A percentile compares a stretch with the other conserved stretches of the same genome.
Conservation (phyloP, 2,797 vertebrate genomes). For the Serranus cabrilla region DNA sequence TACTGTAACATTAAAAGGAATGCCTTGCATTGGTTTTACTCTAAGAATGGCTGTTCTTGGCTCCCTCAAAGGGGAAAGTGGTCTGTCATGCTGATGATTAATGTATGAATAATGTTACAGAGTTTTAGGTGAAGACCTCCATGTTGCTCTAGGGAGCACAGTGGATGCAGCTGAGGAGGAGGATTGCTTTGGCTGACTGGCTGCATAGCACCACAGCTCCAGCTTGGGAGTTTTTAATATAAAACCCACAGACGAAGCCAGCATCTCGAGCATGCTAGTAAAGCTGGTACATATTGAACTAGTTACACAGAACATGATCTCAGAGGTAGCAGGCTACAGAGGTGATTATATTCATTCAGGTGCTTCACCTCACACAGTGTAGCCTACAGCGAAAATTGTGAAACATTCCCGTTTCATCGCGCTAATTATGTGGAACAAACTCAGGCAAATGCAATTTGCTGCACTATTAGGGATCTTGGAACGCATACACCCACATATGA, state of each 20-base stretch:
- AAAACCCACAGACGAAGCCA: constrained; percentile 49
- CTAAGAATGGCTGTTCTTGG: constrained; percentile 57
- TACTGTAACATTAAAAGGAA: constrained; percentile 43
- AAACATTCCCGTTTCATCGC: constrained; percentile 50
- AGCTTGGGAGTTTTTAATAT: constrained; percentile 57
- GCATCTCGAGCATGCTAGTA: constrained; percentile 62
- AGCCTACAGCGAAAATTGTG: constrained; percentile 52
- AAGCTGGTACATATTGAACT: constrained; percentile 71
- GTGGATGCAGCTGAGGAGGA: constrained; percentile 53
- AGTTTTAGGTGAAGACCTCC: constrained; percentile 66
- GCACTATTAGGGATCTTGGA: constrained; percentile 58
- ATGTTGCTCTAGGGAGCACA: constrained; percentile 48
- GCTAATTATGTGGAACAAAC: constrained; percentile 68
- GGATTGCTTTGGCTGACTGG: constrained; percentile 57
- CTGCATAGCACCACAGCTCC: constrained; percentile 47
- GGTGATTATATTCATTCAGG: constrained; percentile 66
- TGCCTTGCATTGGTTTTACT: constrained; percentile 25
- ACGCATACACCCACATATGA: constrained; percentile 50
- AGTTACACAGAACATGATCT: constrained; percentile 71
- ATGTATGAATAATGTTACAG: constrained; percentile 67
- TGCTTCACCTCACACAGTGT: constrained; percentile 65
- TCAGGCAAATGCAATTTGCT: constrained; percentile 66
- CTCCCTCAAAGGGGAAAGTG: constrained; percentile 37
- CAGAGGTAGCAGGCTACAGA: constrained; percentile 67
- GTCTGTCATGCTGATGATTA: constrained; percentile 69